Evolutionary conservation across 2,113 vertebrate genomes (phyloP).

Genomic region (Rhynchomys soricoides): DNA sequence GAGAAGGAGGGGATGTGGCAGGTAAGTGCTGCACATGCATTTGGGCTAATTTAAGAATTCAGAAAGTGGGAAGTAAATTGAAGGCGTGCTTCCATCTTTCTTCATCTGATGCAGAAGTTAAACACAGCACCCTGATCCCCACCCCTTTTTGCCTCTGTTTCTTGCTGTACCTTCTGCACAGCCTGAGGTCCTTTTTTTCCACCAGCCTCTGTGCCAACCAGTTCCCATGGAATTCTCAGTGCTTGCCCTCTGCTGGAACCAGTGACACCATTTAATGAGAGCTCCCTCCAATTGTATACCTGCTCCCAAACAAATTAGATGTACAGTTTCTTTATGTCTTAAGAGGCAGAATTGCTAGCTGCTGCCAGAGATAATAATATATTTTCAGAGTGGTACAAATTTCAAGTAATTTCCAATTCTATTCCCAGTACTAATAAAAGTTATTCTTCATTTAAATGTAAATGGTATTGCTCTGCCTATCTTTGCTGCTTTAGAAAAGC

Average conservation of each 20-base stretch:
- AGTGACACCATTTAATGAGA: background rate
- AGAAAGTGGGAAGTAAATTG: conserved; percentile 12
- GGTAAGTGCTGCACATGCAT: background rate
- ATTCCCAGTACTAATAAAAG: conserved; percentile 53
- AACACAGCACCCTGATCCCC: background rate
- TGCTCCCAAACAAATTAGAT: conserved; percentile 3
- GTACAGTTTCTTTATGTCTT: conserved; percentile 9
- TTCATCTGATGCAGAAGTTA: background rate
- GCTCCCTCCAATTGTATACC: background rate
- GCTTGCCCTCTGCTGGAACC: background rate
- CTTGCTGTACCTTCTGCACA: background rate
- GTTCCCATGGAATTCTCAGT: background rate
- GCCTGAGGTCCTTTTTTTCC: background rate
- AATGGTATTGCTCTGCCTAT: conserved; percentile 43
- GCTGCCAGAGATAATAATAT: conserved; percentile 21
- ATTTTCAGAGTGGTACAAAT: conserved; percentile 36
- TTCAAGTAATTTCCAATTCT: conserved; percentile 60
- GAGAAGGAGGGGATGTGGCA: background rate
- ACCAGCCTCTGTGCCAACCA: background rate
- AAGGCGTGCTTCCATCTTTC: conserved; percentile 2
- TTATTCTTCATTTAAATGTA: conserved; percentile 58
- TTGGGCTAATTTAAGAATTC: background rate
- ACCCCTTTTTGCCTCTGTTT: background rate
- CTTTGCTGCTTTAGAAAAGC: conserved; percentile 52
- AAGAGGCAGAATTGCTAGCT: conserved; percentile 38